Percentiles rank a stretch among this genome's conserved stretches.
Conservation (phyloP, 2,113 vertebrate genomes). For the Gorsachius goisagi region DNA sequence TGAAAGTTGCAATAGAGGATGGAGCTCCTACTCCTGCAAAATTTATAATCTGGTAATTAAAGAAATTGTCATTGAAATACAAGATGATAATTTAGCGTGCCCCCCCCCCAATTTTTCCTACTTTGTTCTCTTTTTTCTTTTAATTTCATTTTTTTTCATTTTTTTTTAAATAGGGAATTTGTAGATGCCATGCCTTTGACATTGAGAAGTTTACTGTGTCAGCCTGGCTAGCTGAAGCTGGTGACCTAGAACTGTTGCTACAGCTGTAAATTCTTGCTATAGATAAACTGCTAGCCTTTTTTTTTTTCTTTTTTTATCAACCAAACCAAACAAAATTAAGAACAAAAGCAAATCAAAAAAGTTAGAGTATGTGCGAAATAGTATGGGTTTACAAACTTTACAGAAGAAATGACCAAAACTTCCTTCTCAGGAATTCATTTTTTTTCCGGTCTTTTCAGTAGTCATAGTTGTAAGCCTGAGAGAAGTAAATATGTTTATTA, state of each 20-base stretch:
- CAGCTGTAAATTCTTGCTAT: background rate
- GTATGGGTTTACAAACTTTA: background rate
- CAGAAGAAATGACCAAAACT: background rate
- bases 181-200: background rate
- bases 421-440: background rate
- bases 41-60: background rate
- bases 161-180: background rate
- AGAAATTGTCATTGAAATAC: background rate
- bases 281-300: conserved; percentile 6
- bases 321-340: background rate
- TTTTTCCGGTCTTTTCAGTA: background rate
- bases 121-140: fast-evolving
- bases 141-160: fast-evolving
- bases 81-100: fast-evolving
- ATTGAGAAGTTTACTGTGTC: background rate
- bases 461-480: background rate
- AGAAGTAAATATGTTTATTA: conserved; percentile 45
- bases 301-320: background rate
- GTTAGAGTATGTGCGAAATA: background rate
- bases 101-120: fast-evolving
- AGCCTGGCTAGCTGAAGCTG: background rate
- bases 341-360: background rate
- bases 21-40: background rate
- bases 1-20: background rate
- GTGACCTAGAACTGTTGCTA: background rate